Evolutionary conservation across 2,113 vertebrate species (phyloP), one percentile per base, ranked within the genome.

Genomic region (Nematolebias whitei): DNA sequence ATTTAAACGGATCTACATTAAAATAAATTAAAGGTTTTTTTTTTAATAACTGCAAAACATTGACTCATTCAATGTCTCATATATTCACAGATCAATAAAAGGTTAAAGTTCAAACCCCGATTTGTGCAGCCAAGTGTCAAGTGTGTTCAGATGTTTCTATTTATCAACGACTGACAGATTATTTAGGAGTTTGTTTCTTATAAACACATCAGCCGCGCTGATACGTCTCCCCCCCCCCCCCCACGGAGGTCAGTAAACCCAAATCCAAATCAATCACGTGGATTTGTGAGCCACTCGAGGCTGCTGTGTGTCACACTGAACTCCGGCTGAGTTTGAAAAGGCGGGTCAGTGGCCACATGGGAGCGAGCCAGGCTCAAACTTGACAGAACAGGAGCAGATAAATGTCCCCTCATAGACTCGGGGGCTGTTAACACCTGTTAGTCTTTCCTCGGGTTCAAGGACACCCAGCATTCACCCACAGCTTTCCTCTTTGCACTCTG

Each of bases 381-480:
- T 68, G 60, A 72, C 78, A 64, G 72, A 87, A 90, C 84, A 85
- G 58, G 77, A 67, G 79, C 13, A 83, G 82, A 87, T 85, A 85
- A 85, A 55, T 13, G 39, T 7, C 74, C 66, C 58, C 23, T 62
- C 16, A 15, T 20, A 40, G 13, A 43, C 56, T 63, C 58, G 1
- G 63, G 40, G 63, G 53, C 68, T 64, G 74, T 68, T 67, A 88
- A 84, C 80, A 82, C 65, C 63, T 87, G 87, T 87, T 83, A 85
- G 71, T 59, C 51, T 74, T 87, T 92, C 74, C 55, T 29, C 70
- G 52, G 67, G 89, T 90, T 87, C 87, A 92, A 88, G 86, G 89
- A 61, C 85, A 48, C 45, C 0, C 20, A 40, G 77, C 74, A 70
- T 58, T 56, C 26, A 56, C 58, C 43, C 1, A 19, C 20, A 22